Evolutionary conservation across 2,113 vertebrate species (phyloP).

Genomic region (Entelurus aequoreus): DNA sequence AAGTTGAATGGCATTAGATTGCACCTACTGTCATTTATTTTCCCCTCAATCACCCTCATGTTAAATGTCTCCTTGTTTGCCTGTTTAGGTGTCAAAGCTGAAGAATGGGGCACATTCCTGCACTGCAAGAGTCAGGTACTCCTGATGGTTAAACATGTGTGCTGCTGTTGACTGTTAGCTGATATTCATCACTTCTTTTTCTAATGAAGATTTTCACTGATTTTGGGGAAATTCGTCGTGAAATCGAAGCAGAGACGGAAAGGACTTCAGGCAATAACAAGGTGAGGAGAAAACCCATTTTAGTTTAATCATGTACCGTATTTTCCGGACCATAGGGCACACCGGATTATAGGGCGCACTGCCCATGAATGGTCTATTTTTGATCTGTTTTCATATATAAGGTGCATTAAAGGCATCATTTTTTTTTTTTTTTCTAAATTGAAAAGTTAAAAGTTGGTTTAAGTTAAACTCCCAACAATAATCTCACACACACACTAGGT

Average conservation of each 20-base stretch:
- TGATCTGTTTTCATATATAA: no score
- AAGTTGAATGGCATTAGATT: background rate
- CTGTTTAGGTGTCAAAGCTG: constrained; percentile 70
- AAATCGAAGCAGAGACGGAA: constrained; percentile 75
- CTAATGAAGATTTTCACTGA: constrained; percentile 68
- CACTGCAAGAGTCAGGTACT: constrained; percentile 79
- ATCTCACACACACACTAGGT: no score
- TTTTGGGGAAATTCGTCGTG: constrained; percentile 70
- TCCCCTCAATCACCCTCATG: background rate
- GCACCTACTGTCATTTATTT: background rate
- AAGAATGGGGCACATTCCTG: constrained; percentile 79
- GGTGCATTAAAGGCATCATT: no score
- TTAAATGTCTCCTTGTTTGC: constrained; percentile 3
- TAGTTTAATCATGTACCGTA: background rate
- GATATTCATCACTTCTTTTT: constrained; percentile 2
- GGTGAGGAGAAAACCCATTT: constrained; percentile 43
- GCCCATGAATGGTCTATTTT: no score
- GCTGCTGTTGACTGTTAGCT: background rate
- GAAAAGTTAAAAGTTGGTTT: no score
- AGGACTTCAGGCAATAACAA: constrained; percentile 72
- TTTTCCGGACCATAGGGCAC: no score
- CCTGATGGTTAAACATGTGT: constrained; percentile 5
- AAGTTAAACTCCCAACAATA: no score
- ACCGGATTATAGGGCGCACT: no score
- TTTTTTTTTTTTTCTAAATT: no score